phyloP scores from a whole-genome alignment of 2,888 invertebrate genomes.

The Cyclophora punctaria region DNA sequence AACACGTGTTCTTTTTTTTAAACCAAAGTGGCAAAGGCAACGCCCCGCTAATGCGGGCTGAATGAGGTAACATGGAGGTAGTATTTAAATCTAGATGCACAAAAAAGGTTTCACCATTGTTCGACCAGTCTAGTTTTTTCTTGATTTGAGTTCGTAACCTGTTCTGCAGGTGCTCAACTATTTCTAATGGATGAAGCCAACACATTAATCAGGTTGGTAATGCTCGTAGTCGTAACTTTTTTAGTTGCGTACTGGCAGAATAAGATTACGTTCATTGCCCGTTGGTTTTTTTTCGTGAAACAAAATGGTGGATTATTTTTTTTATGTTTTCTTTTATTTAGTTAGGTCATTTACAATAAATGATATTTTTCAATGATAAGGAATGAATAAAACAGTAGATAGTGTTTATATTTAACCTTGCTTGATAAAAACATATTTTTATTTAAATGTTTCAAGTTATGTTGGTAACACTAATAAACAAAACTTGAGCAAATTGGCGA shows the following conservation, averaged over 20 bases:
- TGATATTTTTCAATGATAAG: too few relatives aligned
- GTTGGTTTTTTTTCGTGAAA: too few relatives aligned
- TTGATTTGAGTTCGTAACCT: constrained; percentile 31
- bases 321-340: too few relatives aligned
- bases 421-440: too few relatives aligned
- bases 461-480: too few relatives aligned
- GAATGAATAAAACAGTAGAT: too few relatives aligned
- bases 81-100: constrained; percentile 44
- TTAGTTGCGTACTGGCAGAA: neutral
- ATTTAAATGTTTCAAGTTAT: too few relatives aligned
- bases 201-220: constrained; percentile 10
- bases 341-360: too few relatives aligned
- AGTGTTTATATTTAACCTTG: too few relatives aligned
- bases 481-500: too few relatives aligned
- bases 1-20: constrained; percentile 12
- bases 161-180: constrained; percentile 19
- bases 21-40: constrained; percentile 16
- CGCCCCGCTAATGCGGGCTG: constrained; percentile 16
- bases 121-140: constrained; percentile 33
- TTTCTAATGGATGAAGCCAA: neutral
- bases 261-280: neutral
- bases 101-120: constrained; percentile 44
- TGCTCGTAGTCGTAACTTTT: neutral
- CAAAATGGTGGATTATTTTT: too few relatives aligned
- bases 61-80: constrained; percentile 41